Evolutionary conservation across 2,888 invertebrate genomes (phyloP).

Genomic region (Carpatolechia fugitivella): DNA sequence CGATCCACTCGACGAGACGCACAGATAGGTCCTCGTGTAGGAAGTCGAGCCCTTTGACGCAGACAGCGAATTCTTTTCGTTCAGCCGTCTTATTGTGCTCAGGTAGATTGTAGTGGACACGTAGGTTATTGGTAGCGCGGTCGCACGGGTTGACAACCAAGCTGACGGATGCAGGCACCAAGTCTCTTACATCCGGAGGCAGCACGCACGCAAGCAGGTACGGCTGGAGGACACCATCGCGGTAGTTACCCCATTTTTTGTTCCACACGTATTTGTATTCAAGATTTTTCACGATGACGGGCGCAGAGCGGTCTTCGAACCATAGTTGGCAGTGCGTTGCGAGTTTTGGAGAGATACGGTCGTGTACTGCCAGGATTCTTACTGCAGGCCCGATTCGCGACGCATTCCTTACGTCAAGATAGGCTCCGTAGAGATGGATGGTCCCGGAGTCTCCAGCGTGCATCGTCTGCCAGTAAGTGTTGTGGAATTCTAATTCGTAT

Average conservation of each 20-base stretch:
- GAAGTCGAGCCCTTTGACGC: constrained; percentile 96
- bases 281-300: constrained; percentile 88
- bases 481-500: constrained; percentile 95
- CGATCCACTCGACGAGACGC: constrained; percentile 96
- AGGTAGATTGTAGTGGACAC: constrained; percentile 85
- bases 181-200: constrained; percentile 84
- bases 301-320: constrained; percentile 91
- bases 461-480: constrained; percentile 95
- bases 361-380: constrained; percentile 92
- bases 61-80: constrained; percentile 92
- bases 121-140: constrained; percentile 89
- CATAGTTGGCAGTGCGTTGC: constrained; percentile 93
- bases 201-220: constrained; percentile 94
- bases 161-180: constrained; percentile 90
- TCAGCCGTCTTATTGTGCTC: constrained; percentile 43
- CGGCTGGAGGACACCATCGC: constrained; percentile 94
- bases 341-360: constrained; percentile 90
- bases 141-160: constrained; percentile 92
- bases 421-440: constrained; percentile 94
- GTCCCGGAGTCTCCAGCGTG: constrained; percentile 90
- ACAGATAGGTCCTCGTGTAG: constrained; percentile 94
- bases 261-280: constrained; percentile 98
- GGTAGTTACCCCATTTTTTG: constrained; percentile 96
- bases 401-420: constrained; percentile 88
- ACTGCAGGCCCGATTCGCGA: constrained; percentile 91